Conservation (phyloP, 2,797 vertebrate species). For the Clamator glandarius region DNA sequence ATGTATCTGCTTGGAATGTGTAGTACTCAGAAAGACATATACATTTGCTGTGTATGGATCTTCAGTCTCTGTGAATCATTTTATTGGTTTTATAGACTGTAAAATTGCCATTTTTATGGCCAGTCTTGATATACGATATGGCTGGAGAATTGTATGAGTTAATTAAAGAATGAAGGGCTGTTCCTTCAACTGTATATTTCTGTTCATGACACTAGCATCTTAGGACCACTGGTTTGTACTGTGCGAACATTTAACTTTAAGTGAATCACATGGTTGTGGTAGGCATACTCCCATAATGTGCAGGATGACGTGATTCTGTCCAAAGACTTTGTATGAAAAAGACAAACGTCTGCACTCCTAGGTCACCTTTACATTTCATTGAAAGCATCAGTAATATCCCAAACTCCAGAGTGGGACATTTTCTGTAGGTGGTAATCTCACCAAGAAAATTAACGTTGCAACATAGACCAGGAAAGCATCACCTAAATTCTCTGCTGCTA, state of each 20-base stretch:
- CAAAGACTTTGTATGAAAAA: background rate
- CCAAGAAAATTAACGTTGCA: background rate
- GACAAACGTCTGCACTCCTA: background rate
- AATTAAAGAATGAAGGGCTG: conserved; percentile 46
- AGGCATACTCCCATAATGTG: rapidly evolving
- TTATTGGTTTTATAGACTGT: conserved; percentile 24
- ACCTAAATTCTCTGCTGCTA: background rate
- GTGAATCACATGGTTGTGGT: background rate
- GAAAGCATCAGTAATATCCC: background rate
- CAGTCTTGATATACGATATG: conserved; percentile 25
- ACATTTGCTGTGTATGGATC: conserved; percentile 14
- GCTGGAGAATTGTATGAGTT: conserved; percentile 27
- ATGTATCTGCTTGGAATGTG: background rate
- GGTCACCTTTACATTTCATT: background rate
- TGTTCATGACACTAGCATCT: background rate
- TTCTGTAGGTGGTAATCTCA: background rate
- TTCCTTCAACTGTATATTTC: conserved; percentile 29
- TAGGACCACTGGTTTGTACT: background rate
- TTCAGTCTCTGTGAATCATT: conserved; percentile 37
- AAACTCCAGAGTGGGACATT: background rate
- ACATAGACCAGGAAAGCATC: background rate
- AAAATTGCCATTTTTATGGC: conserved; percentile 51
- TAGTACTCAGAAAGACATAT: background rate
- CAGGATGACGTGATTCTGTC: background rate
- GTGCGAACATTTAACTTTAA: background rate